Conservation (phyloP, 1,140 invertebrate genomes). For the Eubasilissa regina region DNA sequence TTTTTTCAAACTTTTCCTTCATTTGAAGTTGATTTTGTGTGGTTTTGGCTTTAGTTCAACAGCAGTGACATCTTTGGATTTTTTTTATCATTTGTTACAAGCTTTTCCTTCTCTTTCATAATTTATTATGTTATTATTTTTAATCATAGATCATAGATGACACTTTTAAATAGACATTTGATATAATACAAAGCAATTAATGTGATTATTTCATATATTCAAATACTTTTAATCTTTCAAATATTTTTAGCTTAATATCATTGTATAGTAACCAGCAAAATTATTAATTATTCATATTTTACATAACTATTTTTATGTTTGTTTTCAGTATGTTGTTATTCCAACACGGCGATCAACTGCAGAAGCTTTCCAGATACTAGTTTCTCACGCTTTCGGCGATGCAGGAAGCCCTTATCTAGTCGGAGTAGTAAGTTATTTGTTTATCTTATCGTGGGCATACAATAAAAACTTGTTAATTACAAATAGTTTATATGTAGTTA, state of each 20-base stretch:
- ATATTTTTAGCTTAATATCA: neutral
- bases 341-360: constrained; percentile 93
- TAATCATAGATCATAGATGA: constrained; percentile 33
- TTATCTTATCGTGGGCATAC: no score
- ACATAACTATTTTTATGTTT: neutral
- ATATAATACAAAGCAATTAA: no score
- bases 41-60: neutral
- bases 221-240: neutral
- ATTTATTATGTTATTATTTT: constrained; percentile 4
- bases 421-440: constrained; percentile 82
- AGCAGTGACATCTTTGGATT: constrained; percentile 60
- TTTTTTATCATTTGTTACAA: constrained; percentile 38
- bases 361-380: constrained; percentile 95
- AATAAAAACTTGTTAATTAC: no score
- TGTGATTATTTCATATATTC: no score
- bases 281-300: neutral
- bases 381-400: constrained; percentile 94
- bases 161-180: constrained; percentile 4
- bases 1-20: neutral
- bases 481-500: no score
- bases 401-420: constrained; percentile 95
- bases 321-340: constrained; percentile 89
- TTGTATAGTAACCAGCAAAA: no score
- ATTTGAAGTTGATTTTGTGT: neutral
- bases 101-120: constrained; percentile 23